Conservation (phyloP, 2,113 vertebrate genomes). For the Ovis canadensis region DNA sequence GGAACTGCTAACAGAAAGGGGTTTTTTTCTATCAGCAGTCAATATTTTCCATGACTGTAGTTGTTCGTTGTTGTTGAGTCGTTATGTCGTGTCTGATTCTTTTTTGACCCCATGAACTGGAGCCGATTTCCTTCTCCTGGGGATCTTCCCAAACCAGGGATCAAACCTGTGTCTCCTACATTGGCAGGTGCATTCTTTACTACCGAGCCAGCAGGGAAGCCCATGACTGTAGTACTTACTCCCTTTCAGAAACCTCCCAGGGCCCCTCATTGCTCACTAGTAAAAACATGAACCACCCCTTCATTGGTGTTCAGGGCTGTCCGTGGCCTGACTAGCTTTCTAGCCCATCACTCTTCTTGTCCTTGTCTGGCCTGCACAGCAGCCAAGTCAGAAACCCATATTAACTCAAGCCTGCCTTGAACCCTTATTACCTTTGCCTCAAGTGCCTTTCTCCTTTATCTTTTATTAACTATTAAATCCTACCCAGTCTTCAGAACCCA, state of each 20-base stretch:
- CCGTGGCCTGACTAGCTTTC: not conserved
- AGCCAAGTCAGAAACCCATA: not conserved
- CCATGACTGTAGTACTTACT: not conserved
- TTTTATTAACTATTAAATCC: not conserved
- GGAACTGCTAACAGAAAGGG: not conserved
- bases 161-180: not conserved
- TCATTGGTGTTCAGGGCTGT: not conserved
- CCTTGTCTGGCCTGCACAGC: not conserved
- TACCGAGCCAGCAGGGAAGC: not conserved
- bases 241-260: not conserved
- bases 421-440: not conserved
- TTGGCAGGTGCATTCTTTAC: not conserved
- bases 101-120: not conserved
- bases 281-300: not conserved
- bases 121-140: not conserved
- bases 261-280: not conserved
- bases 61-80: not conserved
- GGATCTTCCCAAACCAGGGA: not conserved
- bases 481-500: not conserved
- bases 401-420: not conserved
- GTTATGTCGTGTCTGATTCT: not conserved
- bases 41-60: not conserved
- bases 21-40: not conserved
- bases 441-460: not conserved
- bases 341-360: not conserved